These are phyloP conservation scores for Gorsachius magnificus DNA, from an alignment of 2,797 vertebrate species.

Conservation along the genomic window DNA sequence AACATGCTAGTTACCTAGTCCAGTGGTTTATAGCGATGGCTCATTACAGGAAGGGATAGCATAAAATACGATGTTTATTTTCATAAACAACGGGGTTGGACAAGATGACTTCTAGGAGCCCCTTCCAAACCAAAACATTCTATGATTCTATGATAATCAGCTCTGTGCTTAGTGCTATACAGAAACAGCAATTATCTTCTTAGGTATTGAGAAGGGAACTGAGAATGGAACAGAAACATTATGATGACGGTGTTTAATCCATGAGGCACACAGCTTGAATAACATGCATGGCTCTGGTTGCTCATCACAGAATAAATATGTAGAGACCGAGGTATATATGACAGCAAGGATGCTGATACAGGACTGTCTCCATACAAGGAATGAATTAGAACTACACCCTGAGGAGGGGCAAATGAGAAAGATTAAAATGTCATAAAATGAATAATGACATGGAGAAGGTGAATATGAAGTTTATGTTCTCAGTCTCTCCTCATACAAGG, in stretches of 20 bases:
- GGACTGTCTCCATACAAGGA: neutral
- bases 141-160: neutral
- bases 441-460: neutral
- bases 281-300: neutral
- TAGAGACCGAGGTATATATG: neutral
- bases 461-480: neutral
- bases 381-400: neutral
- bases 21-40: neutral
- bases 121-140: no score
- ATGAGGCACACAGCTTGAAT: neutral
- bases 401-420: neutral
- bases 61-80: neutral
- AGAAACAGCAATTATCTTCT: neutral
- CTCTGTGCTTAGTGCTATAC: neutral
- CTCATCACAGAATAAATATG: neutral
- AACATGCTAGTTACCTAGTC: neutral
- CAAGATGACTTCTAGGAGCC: no score
- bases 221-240: neutral
- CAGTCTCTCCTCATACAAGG: neutral
- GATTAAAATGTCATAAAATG: neutral
- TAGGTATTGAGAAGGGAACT: neutral
- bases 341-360: neutral
- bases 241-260: neutral
- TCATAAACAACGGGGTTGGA: neutral
- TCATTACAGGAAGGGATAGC: neutral